Evolutionary conservation across 1,140 invertebrate species (phyloP), one percentile per base, ranked within the genome.

Genomic region (Papilio xuthus): DNA sequence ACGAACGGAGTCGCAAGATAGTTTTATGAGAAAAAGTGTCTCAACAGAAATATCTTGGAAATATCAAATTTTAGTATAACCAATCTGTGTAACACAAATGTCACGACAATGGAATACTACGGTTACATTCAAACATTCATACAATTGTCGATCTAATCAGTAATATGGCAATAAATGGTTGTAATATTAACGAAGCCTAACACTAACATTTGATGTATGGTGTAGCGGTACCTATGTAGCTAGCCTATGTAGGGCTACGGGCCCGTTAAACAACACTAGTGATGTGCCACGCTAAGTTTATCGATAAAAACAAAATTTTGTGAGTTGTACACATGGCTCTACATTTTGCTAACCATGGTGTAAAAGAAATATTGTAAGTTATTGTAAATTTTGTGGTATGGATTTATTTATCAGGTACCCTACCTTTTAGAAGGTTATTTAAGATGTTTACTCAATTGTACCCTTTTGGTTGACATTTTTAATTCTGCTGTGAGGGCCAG

Each of bases 131-230:
- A 84, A 60, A 82, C 77, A 78, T 88, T 84, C 86, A 84, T 67
- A 82, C 77, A 78, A 78, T 79, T 82, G 80, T 79, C 79, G 78
- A 82, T 81, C 78, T 89, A 89, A 90, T 91, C 87, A 84, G 83
- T 80, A 88, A 84, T 83, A 86, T 80, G 80, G 78, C 77, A 81
- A 82, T 81, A 80, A 72, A 79, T 81, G 79, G 84, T 81, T 87
- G 83, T 90, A 90, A 89, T 89, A 84, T 86, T 87, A 85, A 81
- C 77, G 78, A 86, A 86, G 87, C 26, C 26, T 67, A 67, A 28
- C 82, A 85, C 88, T 91, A 88, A 86, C 84, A 85, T 90, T 87
- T 91, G 90, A 92, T 89, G 90, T 87, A 91, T 91, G 83, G 87
- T 80, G 84, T 91, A 91, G 90, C 91, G 90, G 91, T 92, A 90